Conservation (phyloP, 2,113 vertebrate species). For the Labeo rohita region DNA sequence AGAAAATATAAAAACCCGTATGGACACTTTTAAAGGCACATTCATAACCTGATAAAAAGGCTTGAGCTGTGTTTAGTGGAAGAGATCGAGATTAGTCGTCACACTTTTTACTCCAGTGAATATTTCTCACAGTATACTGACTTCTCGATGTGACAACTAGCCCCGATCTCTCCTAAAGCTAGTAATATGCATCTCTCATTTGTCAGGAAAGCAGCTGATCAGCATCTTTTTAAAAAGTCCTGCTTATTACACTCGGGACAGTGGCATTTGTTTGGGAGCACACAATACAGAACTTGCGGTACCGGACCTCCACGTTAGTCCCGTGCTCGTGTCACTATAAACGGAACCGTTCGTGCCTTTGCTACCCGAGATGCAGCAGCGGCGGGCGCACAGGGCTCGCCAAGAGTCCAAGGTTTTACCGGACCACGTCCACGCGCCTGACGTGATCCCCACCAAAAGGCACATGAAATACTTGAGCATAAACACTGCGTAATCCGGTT, state of each 20-base stretch:
- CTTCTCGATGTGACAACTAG: not conserved
- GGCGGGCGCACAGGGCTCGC: constrained; percentile 92
- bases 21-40: constrained; percentile 21
- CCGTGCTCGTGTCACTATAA: constrained; percentile 96
- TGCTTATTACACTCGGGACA: constrained; percentile 90
- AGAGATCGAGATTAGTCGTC: not conserved
- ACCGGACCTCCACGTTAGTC: constrained; percentile 94
- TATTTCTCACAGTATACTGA: not conserved
- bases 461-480: constrained; percentile 99
- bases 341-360: constrained; percentile 90
- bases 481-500: constrained; percentile 94
- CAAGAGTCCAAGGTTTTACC: constrained; percentile 96
- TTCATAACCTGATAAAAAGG: not conserved
- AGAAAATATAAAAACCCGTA: constrained; percentile 21
- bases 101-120: not conserved
- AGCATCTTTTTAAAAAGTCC: not conserved
- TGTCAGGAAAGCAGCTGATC: too few relatives aligned
- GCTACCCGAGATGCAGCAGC: constrained; percentile 83
- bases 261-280: constrained; percentile 93
- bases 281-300: constrained; percentile 95
- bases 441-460: constrained; percentile 97
- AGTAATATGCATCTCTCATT: not conserved
- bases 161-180: not conserved
- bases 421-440: constrained; percentile 97
- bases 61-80: not conserved